Evolutionary conservation across 2,113 vertebrate species (phyloP), one percentile per base, ranked within the genome.

Genomic region (Tachycineta bicolor): DNA sequence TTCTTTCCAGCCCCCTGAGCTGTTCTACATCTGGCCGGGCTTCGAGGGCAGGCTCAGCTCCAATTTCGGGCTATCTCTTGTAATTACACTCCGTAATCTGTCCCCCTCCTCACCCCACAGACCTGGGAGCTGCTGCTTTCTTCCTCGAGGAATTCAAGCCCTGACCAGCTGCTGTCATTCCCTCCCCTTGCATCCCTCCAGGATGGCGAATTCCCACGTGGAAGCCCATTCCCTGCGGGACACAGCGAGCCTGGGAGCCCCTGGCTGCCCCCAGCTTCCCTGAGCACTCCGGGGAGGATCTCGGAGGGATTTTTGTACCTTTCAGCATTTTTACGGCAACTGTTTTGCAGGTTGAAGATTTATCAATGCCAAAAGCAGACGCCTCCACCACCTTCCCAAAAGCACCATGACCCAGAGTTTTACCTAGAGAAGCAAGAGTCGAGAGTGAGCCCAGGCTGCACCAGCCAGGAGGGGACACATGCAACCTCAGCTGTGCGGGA

Each of bases 261-360:
- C 80, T 64, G 63, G 37, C 37, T 18, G 69, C 89, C 44, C 56
- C 21, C 44, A 5, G 76, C 46, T 31, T 41, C 91, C 88, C 93
- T 34, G 49, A 52, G 87, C 84, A 60, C 24, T 4, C 37, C 39
- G 20, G 46, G 26, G 43, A 76, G 70, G 41, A 50, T 92, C 91
- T 91, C 90, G 19, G 94, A 89, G 94, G 89, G 85, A 90, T 65
- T 86, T 84, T 70, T 94, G 96, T 98, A 99, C 99, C 99, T 99
- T 99, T 99, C 59, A 99, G 98, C 99, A 99, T 99, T 98, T 99
- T 99, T 94, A 99, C 99, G 33, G 99, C 99, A 87, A 99, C 99
- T 22, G 98, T 99, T 98, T 99, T 99, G 98, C 99, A 99, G 90
- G 99, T 99, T 55, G 99, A 99, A 89, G 99, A 98, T 97, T 99